Percentiles rank a stretch among this genome's conserved stretches.
Conservation (phyloP, 2,888 invertebrate species). For the Mythimna pallens region DNA sequence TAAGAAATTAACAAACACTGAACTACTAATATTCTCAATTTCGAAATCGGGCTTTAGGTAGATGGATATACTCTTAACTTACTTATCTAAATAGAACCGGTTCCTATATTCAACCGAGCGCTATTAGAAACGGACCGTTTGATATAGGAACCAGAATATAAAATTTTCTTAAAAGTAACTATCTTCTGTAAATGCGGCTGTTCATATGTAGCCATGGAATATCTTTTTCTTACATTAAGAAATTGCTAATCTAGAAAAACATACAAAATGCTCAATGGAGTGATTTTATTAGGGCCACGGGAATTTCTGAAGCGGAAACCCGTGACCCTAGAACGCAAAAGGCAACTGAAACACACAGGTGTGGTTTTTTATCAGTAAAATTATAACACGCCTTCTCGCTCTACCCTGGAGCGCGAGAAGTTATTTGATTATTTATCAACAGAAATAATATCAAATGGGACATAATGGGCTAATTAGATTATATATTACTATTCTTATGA, state of each 20-base stretch:
- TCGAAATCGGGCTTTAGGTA: not conserved
- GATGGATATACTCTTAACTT: not conserved
- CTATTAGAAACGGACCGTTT: not conserved
- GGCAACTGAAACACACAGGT: no score
- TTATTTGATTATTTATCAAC: not conserved
- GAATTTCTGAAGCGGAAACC: not conserved
- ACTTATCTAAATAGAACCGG: not conserved
- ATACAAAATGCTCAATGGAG: not conserved
- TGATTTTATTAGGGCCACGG: not conserved
- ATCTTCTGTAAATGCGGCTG: not conserved
- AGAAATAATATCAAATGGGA: not conserved
- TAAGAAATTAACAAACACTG: no score
- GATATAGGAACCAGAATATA: not conserved
- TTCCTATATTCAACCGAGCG: no score
- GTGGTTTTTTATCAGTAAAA: no score
- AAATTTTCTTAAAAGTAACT: not conserved
- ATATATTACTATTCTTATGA: not conserved
- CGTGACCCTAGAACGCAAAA: no score
- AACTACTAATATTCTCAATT: not conserved
- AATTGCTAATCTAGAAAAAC: not conserved
- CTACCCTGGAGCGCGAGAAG: not conserved
- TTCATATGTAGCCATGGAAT: not conserved
- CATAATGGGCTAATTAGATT: not conserved
- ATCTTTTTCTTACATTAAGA: not conserved
- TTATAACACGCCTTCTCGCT: no score